Conservation (phyloP, 2,113 vertebrate species). For the Craseonycteris thonglongyai region DNA sequence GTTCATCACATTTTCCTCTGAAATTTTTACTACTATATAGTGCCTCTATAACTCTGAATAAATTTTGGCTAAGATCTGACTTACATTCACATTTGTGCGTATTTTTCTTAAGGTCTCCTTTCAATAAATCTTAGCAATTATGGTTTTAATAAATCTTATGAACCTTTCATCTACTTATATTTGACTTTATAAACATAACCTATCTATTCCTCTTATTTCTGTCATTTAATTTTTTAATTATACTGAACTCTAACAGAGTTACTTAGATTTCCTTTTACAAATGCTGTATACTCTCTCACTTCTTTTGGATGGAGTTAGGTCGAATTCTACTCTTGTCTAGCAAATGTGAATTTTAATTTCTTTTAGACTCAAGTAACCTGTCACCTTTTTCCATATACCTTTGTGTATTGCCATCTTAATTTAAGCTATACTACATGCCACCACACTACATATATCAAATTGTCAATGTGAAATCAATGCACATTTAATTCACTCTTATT, state of each 20-base stretch:
- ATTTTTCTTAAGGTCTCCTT: background rate
- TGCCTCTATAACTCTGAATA: background rate
- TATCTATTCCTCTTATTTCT: background rate
- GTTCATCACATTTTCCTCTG: background rate
- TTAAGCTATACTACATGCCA: background rate
- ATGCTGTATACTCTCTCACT: background rate
- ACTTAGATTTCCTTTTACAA: background rate
- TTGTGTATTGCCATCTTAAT: background rate
- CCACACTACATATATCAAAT: background rate
- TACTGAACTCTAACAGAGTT: background rate
- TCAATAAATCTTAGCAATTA: background rate
- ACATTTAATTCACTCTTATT: background rate
- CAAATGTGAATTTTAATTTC: background rate
- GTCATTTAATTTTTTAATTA: background rate
- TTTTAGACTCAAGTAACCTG: background rate
- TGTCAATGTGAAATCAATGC: background rate
- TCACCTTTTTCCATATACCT: background rate
- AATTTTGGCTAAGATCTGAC: background rate
- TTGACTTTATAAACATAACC: background rate
- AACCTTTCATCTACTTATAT: background rate
- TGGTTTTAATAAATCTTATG: background rate
- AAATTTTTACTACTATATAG: background rate
- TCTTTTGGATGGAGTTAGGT: background rate
- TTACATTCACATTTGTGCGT: background rate
- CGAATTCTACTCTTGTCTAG: background rate